Base-by-base conservation (phyloP, 2,797 vertebrate species). In the Chaunax sp. region DNA sequence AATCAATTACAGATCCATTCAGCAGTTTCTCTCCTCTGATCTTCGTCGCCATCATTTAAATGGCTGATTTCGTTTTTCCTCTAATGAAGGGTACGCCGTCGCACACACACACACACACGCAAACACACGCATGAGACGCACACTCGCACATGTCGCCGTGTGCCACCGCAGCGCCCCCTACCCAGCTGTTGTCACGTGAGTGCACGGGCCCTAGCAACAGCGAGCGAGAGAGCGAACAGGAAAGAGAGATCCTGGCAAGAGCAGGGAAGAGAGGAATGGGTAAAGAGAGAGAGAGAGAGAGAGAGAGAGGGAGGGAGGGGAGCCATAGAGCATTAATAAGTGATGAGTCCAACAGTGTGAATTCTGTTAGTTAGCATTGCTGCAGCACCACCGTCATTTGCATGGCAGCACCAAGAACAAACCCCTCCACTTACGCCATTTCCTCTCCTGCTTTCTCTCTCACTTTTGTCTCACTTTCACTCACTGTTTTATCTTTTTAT, bases 331-430 rank as follows among this genome's bases (percentile, higher is more conserved):
- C 92, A 94, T 94, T 93, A 94, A 94, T 95, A 95, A 94, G 90
- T 94, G 92, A 94, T 94, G 93, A 92, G 89, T 91, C 88, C 92
- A 93, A 91, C 92, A 90, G 93, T 93, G 92, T 92, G 89, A 93
- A 94, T 90, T 92, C 91, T 87, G 90, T 87, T 93, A 89, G 90
- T 94, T 94, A 93, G 92, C 90, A 88, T 91, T 88, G 90, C 92
- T 88, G 91, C 90, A 85, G 87, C 82, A 61, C 82, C 69, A 73
- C 87, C 90, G 79, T 93, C 90, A 94, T 94, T 93, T 94, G 90
- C 93, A 94, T 94, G 89, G 86, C 82, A 90, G 92, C 81, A 81
- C 84, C 55, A 69, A 87, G 88, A 91, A 91, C 81, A 91, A 89
- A 82, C 89, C 84, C 69, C 67, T 69, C 63, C 63, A 61, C 81